Percentiles rank a stretch among this genome's conserved stretches.
Evolutionary conservation across 2,888 invertebrate genomes (phyloP).

Genomic region (Acronicta leporina): DNA sequence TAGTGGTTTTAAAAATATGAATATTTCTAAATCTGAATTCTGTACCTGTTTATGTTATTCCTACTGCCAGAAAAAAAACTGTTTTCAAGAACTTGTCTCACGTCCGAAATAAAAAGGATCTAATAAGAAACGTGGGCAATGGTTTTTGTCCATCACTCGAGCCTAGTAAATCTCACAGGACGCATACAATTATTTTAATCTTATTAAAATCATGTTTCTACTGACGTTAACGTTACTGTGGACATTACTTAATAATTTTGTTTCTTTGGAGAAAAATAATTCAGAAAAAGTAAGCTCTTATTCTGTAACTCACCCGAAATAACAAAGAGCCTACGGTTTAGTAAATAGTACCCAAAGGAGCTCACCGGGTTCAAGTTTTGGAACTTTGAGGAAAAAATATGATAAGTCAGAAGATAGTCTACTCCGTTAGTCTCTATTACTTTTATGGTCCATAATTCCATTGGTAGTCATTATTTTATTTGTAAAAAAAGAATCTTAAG

Average conservation of each 20-base stretch:
- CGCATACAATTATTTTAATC: conserved; percentile 88
- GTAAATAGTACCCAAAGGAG: conserved; percentile 42
- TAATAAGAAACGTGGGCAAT: conserved; percentile 68
- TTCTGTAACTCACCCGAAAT: conserved; percentile 27
- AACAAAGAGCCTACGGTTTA: conserved; percentile 33
- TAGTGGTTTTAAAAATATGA: background rate
- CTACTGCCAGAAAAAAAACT: conserved; percentile 9
- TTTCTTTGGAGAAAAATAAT: conserved; percentile 12
- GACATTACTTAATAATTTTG: conserved; percentile 57
- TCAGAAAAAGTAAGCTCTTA: conserved; percentile 8
- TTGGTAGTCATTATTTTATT: conserved; percentile 41
- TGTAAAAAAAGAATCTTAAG: conserved; percentile 42
- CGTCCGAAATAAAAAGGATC: conserved; percentile 68
- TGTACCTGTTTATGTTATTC: background rate
- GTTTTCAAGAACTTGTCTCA: conserved; percentile 64
- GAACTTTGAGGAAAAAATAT: conserved; percentile 31
- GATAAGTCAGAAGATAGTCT: conserved; percentile 28
- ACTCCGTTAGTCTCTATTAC: conserved; percentile 39
- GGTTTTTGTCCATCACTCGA: conserved; percentile 79
- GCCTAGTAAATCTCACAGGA: conserved; percentile 81
- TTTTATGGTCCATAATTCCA: conserved; percentile 49
- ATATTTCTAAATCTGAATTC: background rate
- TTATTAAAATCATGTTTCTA: conserved; percentile 83
- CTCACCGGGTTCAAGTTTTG: conserved; percentile 28
- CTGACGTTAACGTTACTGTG: conserved; percentile 57